These are phyloP conservation scores for Pandion haliaetus DNA, from an alignment of 2,113 vertebrate genomes.

Conservation along the genomic window DNA sequence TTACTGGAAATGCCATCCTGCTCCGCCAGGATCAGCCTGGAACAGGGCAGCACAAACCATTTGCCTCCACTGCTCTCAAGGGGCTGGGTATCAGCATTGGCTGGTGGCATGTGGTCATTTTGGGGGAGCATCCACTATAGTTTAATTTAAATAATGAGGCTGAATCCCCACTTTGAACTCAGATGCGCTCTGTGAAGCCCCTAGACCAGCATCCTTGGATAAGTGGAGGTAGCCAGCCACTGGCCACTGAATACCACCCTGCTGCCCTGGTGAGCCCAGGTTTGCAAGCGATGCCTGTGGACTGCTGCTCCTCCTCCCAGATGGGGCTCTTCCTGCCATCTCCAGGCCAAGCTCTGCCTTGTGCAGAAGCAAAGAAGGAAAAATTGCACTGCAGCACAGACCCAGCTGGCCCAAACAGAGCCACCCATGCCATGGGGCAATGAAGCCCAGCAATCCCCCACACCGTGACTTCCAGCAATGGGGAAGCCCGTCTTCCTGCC, in stretches of 20 bases:
- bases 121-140: not conserved
- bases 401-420: not conserved
- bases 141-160: not conserved
- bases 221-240: not conserved
- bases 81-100: not conserved
- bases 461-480: fast-evolving
- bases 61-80: not conserved
- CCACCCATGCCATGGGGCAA: not conserved
- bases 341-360: not conserved
- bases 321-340: not conserved
- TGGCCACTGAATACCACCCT: not conserved
- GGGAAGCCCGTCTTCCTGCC: not conserved
- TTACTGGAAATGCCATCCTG: not conserved
- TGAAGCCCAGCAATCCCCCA: not conserved
- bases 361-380: not conserved
- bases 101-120: not conserved
- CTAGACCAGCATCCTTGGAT: not conserved
- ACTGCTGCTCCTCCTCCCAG: not conserved
- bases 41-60: not conserved
- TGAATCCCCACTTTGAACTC: not conserved
- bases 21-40: not conserved
- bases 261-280: not conserved
- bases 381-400: not conserved
- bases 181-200: not conserved
- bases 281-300: not conserved